Base-by-base conservation (phyloP, 2,888 invertebrate species). In the Pocota personata region DNA sequence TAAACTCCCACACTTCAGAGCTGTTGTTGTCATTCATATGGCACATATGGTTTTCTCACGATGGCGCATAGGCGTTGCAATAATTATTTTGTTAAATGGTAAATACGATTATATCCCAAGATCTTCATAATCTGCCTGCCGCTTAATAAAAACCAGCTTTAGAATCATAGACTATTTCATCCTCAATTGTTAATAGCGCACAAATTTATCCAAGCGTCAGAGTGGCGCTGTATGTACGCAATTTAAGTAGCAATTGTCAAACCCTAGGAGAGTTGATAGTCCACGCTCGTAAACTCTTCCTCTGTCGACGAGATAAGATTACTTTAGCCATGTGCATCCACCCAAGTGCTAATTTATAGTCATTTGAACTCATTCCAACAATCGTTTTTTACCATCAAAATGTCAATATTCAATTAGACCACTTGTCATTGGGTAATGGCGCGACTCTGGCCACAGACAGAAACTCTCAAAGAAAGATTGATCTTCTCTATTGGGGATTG, bases 371-470 rank as follows among this genome's bases (percentile, higher is more conserved):
- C 80, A 80, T 86, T 86, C 80, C 76, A 58, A 48, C 84, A 80
- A 86, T 80, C 84, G 84, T 86, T 86, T 86, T 80, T 80, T 86
- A 86, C 84, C 80, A 86, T 86, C 84, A 86, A 80, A 86, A 86
- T 86, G 84, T 86, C 84, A 86, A 86, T 86, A 86, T 71, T 79
- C 84, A 86, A 86, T 86, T 86, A 75, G 84, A 69, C 64, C 80
- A 80, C 84, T 80, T 86, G 84, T 80, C 84, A 75, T 69, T 86
- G 71, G 69, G 46, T 48, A 71, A 50, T 58, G 67, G 62, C 27
- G 58, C 66, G 48, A 40, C 72, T 60, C 35, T 62, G 50, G 60
- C 46, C 72, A 24, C 27, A 46, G 37, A 46, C 60, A 37, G 24
- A 8, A 19, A 24, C 69, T n/a, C 16, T 62, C 67, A 73, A 55